phyloP scores from a whole-genome alignment of 1,140 invertebrate species.

The Habropoda laboriosa region DNA sequence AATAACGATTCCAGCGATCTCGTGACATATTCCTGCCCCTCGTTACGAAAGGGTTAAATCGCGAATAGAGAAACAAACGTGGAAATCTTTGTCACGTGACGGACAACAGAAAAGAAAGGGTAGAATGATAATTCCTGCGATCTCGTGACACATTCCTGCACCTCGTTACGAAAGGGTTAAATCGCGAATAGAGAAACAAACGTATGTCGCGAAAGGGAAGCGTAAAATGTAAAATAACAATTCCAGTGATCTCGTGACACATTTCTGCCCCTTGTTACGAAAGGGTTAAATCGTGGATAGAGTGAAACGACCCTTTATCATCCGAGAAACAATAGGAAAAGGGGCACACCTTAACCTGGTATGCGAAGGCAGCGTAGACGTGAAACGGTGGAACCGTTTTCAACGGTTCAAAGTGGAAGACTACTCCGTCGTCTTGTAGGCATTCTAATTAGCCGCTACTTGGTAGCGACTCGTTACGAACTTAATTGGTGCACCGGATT shows the following conservation, averaged over 20 bases:
- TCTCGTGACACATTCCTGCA: no score
- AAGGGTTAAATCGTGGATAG: conserved; percentile 11
- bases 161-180: background rate
- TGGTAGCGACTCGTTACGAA: conserved; percentile 46
- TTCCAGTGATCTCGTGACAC: background rate
- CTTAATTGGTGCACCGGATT: conserved; percentile 52
- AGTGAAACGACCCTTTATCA: conserved; percentile 20
- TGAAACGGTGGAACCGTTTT: conserved; percentile 39
- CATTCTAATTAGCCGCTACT: conserved; percentile 53
- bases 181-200: no score
- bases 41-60: conserved; percentile 35
- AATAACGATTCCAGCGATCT: background rate
- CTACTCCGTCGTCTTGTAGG: background rate
- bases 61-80: background rate
- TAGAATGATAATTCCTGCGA: no score
- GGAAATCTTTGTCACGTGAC: conserved; percentile 43
- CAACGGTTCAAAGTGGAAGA: conserved; percentile 25
- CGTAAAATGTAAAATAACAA: background rate
- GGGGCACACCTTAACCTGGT: conserved; percentile 60
- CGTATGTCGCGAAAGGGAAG: background rate
- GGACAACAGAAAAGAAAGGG: no score
- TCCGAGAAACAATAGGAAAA: conserved; percentile 59
- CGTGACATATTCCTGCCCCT: background rate
- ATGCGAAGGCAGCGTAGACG: conserved; percentile 52
- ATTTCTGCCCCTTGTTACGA: conserved; percentile 29